Base-by-base conservation (phyloP, 2,888 invertebrate genomes). In the Uropetala carovei region DNA sequence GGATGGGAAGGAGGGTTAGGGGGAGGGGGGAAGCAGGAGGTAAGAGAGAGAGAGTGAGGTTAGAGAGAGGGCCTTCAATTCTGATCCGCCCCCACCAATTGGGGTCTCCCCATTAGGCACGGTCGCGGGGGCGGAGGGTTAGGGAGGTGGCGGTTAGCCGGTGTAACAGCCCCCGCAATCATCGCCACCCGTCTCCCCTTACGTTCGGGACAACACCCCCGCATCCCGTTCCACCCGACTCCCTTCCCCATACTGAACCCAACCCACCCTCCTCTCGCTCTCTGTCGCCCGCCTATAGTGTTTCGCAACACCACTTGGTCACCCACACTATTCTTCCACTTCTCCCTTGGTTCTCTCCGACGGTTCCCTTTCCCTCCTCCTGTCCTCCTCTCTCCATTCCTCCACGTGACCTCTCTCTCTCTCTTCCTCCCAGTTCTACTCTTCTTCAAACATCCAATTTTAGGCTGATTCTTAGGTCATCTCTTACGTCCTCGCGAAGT, bases 21-120 rank as follows among this genome's bases (percentile, higher is more conserved):
- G 68, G 64, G 75, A 75, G 27, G 75, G 2, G 22, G 10, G 27
- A 75, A 22, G 75, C 11, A 13, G 27, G 27, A 75, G 9, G 75
- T 22, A 22, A 68, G 68, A 68, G 68, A 68, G 68, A 22, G 22
- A 68, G 68, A 68, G n/a, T n/a, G 68, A 64, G 64, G 64, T 64
- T 64, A 7, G 64, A 68, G 68, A 18, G 68, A n/a, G n/a, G 22
- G 27, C 60, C 3, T 64, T 89, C 43, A 89, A 64, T 89, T 64
- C 60, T 58, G 43, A 64, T 27, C 64, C 89, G 64, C 64, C 89
- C 89, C 30, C 89, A 60, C 89, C 64, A 89, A 89, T 89, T 89
- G 89, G 89, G 89, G 64, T 89, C 59, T 64, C 68, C 57, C 86
- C 86, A 89, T 89, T 68, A 89, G 22, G 43, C 59, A 60, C 59